Evolutionary conservation across 2,888 invertebrate species (phyloP), one percentile per base, ranked within the genome.

Genomic region (Dasypogon diadema): DNA sequence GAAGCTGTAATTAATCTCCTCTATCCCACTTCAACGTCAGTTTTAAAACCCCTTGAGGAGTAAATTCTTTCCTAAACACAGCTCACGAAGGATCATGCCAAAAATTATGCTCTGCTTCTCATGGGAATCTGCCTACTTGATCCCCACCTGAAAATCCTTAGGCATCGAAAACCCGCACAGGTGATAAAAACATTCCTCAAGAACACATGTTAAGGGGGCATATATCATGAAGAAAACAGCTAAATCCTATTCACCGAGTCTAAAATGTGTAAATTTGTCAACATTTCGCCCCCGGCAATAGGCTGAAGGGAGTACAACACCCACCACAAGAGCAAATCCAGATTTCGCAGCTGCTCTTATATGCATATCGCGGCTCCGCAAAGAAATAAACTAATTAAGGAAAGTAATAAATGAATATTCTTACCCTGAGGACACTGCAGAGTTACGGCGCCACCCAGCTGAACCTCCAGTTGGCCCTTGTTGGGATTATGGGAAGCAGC

Each of bases 391-490:
- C 21, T 70, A 54, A 70, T 54, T 54, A 70, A 46, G 54, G 21
- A 22, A 65, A 65, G 24, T 46, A 65, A 65, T 46, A 65, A 65
- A 65, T 46, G 46, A 37, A 65, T 46, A 37, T 42, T 74, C 80
- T 82, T 86, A 90, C 93, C 93, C 86, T 92, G 91, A 74, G 93
- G 93, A 84, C 96, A 96, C 81, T 95, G 93, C 54, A 96, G 87
- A 79, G 94, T 94, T 46, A 95, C 94, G 63, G 93, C 94, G 5
- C 95, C 95, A 4, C 96, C 96, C 21, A 96, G 88, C 74, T 93
- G 92, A 51, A 95, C 95, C 82, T 96, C 95, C 77, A 93, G 89
- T 81, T 92, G 92, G 80, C 92, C 90, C 75, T 86, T 86, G 74
- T 85, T 86, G 10, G 86, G 86, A 80, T 85, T 86, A 75, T 86